Evolutionary conservation across 2,888 invertebrate species (phyloP), one percentile per base, ranked within the genome.

Genomic region (Euphydryas editha): DNA sequence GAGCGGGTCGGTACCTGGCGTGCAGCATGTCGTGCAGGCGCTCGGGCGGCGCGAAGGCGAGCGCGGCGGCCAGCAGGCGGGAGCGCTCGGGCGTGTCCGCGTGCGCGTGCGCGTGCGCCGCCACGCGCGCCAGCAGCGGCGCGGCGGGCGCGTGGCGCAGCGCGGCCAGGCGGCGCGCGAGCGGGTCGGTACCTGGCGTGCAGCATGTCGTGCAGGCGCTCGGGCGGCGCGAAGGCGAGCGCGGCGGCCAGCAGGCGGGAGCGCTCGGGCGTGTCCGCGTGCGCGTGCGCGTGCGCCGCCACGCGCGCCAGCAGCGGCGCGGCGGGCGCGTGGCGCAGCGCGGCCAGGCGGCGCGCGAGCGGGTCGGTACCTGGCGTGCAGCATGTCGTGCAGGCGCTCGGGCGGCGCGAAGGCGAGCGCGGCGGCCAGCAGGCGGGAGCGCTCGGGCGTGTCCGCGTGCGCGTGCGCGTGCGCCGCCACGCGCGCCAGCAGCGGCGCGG

Each of bases 71-170:
- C 24, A 79, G 77, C 63, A 88, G 78, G 0, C 75, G 71, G 10
- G 81, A 69, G 5, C 87, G 73, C 11, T 82, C 76, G 64, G 58
- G 71, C 24, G 24, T 24, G 24, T 24, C 24, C 24, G 6, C 24
- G 24, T 24, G 24, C 69, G 83, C 79, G 0, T 58, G 57, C 24
- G 24, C 24, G 24, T 11, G 30, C 70, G 77, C n/a, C n/a, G n/a
- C n/a, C 30, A 70, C 70, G 44, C 62, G 71, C 46, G 64, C 47
- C 24, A 93, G 89, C 78, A 93, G 79, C 13, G 7, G 79, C 77
- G 94, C 83, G 85, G 84, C 83, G 78, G 88, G 75, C 10, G 86
- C 74, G 78, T 93, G 76, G 83, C 94, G 86, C 82, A 93, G 82
- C 77, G 93, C 78, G n/a, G 75, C 88, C 83, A 90, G 92, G 75